These are phyloP conservation scores for Apostichopus leukothele DNA, from an alignment of 53 echinoderm and acorn worm species.

Conservation along the genomic window DNA sequence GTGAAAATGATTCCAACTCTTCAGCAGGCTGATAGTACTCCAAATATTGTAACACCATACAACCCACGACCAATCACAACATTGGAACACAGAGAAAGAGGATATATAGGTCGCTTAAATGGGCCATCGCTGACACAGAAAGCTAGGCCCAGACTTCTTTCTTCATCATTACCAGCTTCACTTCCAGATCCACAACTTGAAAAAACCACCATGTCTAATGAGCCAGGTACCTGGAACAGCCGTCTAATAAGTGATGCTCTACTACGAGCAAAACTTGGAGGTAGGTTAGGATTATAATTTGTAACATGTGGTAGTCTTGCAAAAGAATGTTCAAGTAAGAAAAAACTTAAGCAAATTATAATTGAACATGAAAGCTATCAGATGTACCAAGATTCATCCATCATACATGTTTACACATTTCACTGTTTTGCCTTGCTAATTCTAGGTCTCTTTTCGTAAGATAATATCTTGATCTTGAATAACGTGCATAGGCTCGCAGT, in stretches of 20 bases:
- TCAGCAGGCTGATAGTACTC: slow-evolving; percentile 79
- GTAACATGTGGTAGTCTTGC: not conserved
- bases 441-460: too few species aligned
- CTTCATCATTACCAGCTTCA: slow-evolving; percentile 40
- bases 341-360: too few species aligned
- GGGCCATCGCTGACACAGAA: slow-evolving; percentile 9
- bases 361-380: too few species aligned
- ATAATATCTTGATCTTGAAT: too few species aligned
- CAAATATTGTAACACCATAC: slow-evolving; percentile 85
- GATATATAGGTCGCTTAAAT: slow-evolving; percentile 33
- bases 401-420: too few species aligned
- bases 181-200: slow-evolving; percentile 54
- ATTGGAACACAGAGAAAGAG: slow-evolving; percentile 70
- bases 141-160: slow-evolving; percentile 8
- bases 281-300: slow-evolving; percentile 49
- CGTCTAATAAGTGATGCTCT: slow-evolving; percentile 87
- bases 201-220: slow-evolving; percentile 69
- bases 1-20: slow-evolving; percentile 65
- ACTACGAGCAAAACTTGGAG: slow-evolving; percentile 88
- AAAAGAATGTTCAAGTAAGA: not conserved
- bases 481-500: too few species aligned
- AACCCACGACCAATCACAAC: slow-evolving; percentile 76
- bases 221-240: slow-evolving; percentile 90
- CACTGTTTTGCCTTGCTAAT: too few species aligned
- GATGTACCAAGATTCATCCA: too few species aligned